Base-by-base conservation (phyloP, 2,888 invertebrate species). In the Venusia cambrica region DNA sequence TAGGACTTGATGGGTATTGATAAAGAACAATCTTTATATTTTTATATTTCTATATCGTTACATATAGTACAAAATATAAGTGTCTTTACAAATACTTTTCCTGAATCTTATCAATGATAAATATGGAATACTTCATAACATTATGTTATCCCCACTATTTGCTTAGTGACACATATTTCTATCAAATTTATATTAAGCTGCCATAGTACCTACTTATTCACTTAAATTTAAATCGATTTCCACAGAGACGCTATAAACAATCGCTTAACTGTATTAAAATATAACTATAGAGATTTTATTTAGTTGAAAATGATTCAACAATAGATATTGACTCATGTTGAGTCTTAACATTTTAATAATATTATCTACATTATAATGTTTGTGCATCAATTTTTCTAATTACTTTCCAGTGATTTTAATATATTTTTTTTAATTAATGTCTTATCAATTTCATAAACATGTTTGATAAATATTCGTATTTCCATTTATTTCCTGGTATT, bases 251-350 rank as follows among this genome's bases (percentile, higher is more conserved):
- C 24, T 31, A 31, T 18, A 28, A 7, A 12, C 9, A 5, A 5
- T 5, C 6, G 5, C n/a, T 5, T 14, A 13, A 1, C n/a, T 14
- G n/a, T 2, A 10, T 17, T 11, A 10, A 10, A 10, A 4, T 16
- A 17, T 10, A 16, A 18, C 8, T 10, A 8, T 7, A 25, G 10
- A 31, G 14, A 48, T 46, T 28, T 45, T 42, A 38, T 18, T 26
- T 47, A 48, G 78, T 79, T 78, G 80, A 67, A 70, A 48, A 5
- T 28, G 50, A 35, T 73, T 76, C 74, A 57, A 81, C 76, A 49
- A 64, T 21, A 24, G 2, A 9, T 19, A 50, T 56, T 65, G 78
- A 42, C 81, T 83, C 81, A 83, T 78, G 74, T 83, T 83, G 83
- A 84, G 83, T 71, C 64, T 53, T n/a, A n/a, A n/a, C n/a, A n/a